phyloP scores from a whole-genome alignment of 30 jellyfish, hydroid and myxozoan genomes.

The Phacellophora camtschatica region DNA sequence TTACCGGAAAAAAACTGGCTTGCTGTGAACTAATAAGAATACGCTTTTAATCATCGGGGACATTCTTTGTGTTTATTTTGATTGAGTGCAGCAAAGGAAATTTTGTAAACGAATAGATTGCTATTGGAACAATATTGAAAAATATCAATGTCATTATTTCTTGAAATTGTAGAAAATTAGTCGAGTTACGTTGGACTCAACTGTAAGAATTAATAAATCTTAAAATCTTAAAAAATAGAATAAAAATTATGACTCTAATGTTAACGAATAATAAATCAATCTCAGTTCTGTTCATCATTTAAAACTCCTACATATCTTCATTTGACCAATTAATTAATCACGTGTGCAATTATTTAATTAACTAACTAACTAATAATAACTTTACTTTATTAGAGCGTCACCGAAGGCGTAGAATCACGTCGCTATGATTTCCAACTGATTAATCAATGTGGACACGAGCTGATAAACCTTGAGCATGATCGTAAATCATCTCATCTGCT shows the following conservation, averaged over 20 bases:
- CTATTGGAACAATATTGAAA: background rate
- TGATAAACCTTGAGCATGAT: slow-evolving; percentile 75
- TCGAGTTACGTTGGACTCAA: no score
- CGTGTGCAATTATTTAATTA: background rate
- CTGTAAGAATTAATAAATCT: no score
- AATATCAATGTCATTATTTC: no score
- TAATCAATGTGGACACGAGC: slow-evolving; percentile 98
- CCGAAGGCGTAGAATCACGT: slow-evolving; percentile 89
- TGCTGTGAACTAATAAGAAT: background rate
- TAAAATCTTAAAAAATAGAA: no score
- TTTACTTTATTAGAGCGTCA: slow-evolving; percentile 54
- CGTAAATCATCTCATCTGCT: slow-evolving; percentile 81
- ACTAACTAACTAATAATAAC: background rate
- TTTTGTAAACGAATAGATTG: background rate
- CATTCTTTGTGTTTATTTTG: background rate
- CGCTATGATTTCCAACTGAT: slow-evolving; percentile 91
- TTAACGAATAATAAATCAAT: no score
- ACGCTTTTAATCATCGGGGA: background rate
- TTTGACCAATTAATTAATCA: background rate
- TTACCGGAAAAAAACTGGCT: background rate
- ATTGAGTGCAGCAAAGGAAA: background rate
- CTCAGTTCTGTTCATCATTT: no score
- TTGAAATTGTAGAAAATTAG: no score
- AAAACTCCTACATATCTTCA: no score
- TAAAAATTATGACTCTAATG: no score